These are phyloP conservation scores for Serranochromis macrocephalus DNA, from an alignment of 2,113 vertebrate species.

Conservation along the genomic window DNA sequence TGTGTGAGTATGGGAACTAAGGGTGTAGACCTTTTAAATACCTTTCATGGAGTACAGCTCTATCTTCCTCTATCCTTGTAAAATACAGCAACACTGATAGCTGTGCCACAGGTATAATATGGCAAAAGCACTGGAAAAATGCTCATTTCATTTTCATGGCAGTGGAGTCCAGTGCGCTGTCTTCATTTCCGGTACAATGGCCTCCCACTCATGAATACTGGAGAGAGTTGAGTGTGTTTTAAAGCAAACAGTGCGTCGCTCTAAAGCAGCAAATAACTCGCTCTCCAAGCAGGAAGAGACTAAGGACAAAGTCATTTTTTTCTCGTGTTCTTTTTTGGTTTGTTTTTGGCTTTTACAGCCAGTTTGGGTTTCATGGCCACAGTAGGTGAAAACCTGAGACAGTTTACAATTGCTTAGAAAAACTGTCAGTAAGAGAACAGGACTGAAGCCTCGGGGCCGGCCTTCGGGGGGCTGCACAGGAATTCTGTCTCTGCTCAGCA, in stretches of 20 bases:
- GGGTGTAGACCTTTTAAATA: conserved; percentile 65
- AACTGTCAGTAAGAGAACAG: neutral
- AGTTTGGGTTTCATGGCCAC: conserved; percentile 64
- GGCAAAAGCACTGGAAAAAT: neutral
- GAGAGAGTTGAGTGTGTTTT: neutral
- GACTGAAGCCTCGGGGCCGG: neutral
- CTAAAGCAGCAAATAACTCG: neutral
- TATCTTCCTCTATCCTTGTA: conserved; percentile 54
- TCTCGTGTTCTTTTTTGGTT: neutral
- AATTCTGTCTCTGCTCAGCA: neutral
- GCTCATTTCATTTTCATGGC: neutral
- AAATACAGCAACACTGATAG: conserved; percentile 27
- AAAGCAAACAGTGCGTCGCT: neutral
- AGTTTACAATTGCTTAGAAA: conserved; percentile 39
- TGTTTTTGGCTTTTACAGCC: conserved; percentile 32
- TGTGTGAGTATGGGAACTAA: conserved; percentile 4
- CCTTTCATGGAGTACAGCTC: conserved; percentile 73
- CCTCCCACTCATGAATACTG: neutral
- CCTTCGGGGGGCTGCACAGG: neutral
- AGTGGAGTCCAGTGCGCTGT: neutral
- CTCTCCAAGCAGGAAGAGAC: neutral
- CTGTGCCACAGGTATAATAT: neutral
- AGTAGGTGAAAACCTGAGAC: conserved; percentile 56
- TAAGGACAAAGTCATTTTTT: neutral
- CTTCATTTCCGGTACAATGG: neutral